These are phyloP conservation scores for Girardia tigrina DNA, from an alignment of 2,888 invertebrate species.

Conservation along the genomic window DNA sequence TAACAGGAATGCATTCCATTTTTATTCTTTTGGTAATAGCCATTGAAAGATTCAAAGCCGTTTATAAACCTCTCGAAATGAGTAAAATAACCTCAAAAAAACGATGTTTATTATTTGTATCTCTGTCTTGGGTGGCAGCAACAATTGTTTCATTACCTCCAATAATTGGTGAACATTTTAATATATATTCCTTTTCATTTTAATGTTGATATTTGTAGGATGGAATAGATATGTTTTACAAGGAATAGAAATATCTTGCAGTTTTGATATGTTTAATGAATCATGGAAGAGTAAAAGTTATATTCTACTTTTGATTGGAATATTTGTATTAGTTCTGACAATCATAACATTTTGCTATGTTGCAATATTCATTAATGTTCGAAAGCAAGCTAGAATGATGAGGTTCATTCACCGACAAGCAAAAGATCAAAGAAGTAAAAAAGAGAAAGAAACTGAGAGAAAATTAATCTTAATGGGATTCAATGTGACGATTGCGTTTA, in stretches of 20 bases:
- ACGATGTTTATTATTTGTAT: background rate
- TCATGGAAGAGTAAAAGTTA: background rate
- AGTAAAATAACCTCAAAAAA: background rate
- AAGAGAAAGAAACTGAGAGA: background rate
- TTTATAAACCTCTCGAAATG: background rate
- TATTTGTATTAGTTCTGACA: background rate
- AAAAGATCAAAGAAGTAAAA: background rate
- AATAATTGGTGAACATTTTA: background rate
- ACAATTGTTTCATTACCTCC: background rate
- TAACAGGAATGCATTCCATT: background rate
- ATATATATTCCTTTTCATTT: background rate
- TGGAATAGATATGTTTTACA: slow-evolving; percentile 6
- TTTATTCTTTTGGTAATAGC: background rate
- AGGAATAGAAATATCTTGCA: background rate
- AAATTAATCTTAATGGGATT: background rate
- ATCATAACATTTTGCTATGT: background rate
- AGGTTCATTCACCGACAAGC: background rate
- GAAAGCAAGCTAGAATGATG: background rate
- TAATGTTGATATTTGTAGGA: background rate
- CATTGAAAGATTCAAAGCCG: background rate
- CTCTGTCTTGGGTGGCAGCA: background rate
- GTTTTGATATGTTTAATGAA: background rate
- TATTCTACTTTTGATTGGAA: background rate
- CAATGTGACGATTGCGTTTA: background rate
- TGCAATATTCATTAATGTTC: background rate